Percentiles rank a stretch among this genome's conserved stretches.
phyloP scores from a whole-genome alignment of 2,888 invertebrate genomes.

The Sminthurinus aureus region DNA sequence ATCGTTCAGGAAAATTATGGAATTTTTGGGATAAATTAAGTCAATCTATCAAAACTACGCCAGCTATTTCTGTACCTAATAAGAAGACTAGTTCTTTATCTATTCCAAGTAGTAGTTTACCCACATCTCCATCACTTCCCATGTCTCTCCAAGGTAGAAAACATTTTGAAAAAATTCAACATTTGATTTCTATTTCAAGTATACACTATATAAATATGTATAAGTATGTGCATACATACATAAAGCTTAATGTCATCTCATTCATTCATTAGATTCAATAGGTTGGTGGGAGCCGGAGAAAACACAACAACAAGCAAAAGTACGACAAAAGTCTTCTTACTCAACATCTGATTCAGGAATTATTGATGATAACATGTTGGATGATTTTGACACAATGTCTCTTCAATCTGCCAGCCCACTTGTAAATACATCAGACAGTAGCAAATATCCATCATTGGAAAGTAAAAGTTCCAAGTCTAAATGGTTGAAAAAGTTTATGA shows the following conservation, averaged over 20 bases:
- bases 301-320: background rate
- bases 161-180: background rate
- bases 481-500: constrained; percentile 55
- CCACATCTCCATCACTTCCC: background rate
- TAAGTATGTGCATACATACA: background rate
- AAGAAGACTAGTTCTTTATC: background rate
- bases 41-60: constrained; percentile 64
- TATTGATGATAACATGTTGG: constrained; percentile 8
- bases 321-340: constrained; percentile 18
- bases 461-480: constrained; percentile 40
- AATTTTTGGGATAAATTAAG: constrained; percentile 77
- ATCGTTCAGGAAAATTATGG: constrained; percentile 67
- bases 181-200: too few relatives aligned
- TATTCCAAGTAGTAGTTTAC: constrained; percentile 22
- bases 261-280: background rate
- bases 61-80: constrained; percentile 19
- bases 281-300: constrained; percentile 52
- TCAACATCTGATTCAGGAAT: constrained; percentile 24
- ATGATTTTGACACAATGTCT: constrained; percentile 51
- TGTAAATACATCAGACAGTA: constrained; percentile 28
- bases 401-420: constrained; percentile 49
- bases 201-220: background rate
- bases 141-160: constrained; percentile 2
- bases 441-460: constrained; percentile 3
- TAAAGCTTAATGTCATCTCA: background rate